phyloP scores from a whole-genome alignment of 2,797 vertebrate species.

The Scyliorhinus canicula region DNA sequence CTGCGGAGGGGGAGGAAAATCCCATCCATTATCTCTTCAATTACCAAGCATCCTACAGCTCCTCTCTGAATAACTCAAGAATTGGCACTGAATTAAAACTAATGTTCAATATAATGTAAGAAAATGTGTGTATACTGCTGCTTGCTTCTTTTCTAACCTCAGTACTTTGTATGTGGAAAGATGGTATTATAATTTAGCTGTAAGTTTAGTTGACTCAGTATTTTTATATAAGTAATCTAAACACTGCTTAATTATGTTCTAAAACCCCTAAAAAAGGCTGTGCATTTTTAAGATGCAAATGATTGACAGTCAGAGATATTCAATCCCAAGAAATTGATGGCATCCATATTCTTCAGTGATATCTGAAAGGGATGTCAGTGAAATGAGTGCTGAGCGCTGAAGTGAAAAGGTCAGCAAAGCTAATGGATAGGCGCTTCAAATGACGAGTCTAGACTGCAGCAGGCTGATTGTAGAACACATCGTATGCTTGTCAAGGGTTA shows the following conservation, averaged over 20 bases:
- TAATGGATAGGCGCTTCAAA: constrained; percentile 30
- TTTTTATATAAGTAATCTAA: background rate
- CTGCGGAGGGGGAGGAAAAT: too few relatives aligned
- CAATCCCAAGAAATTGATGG: background rate
- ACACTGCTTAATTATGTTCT: too few relatives aligned
- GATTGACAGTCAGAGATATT: constrained; percentile 14
- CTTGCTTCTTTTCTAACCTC: background rate
- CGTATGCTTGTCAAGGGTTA: constrained; percentile 1
- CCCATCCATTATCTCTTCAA: background rate
- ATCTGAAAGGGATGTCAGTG: constrained; percentile 30
- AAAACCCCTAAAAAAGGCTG: background rate
- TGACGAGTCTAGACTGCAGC: background rate
- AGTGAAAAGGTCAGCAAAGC: constrained; percentile 34
- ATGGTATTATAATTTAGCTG: background rate
- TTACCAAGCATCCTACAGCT: background rate
- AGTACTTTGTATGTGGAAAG: background rate
- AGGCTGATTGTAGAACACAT: background rate
- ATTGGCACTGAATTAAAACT: background rate
- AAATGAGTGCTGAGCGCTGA: background rate
- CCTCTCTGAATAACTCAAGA: constrained; percentile 2
- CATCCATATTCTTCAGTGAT: background rate
- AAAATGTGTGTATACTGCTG: background rate
- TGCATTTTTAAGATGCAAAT: constrained; percentile 14
- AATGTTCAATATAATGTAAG: background rate
- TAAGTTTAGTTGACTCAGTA: background rate